phyloP scores from a whole-genome alignment of 2,113 vertebrate genomes.

The Paralichthys olivaceus region DNA sequence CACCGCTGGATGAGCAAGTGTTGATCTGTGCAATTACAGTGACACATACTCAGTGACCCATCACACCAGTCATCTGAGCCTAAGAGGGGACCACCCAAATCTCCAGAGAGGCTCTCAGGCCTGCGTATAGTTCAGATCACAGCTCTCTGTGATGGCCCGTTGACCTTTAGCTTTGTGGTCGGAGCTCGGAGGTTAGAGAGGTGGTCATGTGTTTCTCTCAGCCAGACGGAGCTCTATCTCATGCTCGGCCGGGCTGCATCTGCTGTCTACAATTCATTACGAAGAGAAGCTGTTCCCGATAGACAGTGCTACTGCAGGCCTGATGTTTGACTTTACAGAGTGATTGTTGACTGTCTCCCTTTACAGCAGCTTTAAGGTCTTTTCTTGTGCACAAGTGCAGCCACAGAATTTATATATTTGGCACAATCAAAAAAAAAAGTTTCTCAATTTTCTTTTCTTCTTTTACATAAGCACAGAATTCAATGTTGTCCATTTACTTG shows the following conservation, averaged over 20 bases:
- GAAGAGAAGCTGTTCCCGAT: constrained; percentile 29
- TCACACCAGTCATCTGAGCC: constrained; percentile 52
- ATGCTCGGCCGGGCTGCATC: constrained; percentile 41
- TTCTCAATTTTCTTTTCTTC: neutral
- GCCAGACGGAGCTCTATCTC: constrained; percentile 51
- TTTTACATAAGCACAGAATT: constrained; percentile 58
- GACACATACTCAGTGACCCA: constrained; percentile 74
- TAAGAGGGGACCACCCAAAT: constrained; percentile 70
- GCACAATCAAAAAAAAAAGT: constrained; percentile 73
- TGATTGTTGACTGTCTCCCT: constrained; percentile 42
- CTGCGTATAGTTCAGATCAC: constrained; percentile 55
- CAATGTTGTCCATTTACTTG: constrained; percentile 53
- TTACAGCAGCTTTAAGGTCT: constrained; percentile 63
- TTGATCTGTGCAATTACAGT: constrained; percentile 79
- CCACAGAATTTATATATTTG: constrained; percentile 77
- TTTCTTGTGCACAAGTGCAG: constrained; percentile 58
- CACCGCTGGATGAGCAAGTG: constrained; percentile 69
- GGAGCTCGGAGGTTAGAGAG: constrained; percentile 54
- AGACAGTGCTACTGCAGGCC: constrained; percentile 34
- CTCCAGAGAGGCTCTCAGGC: constrained; percentile 68
- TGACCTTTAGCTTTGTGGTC: constrained; percentile 61
- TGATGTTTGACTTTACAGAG: constrained; percentile 24
- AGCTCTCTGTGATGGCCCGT: constrained; percentile 61
- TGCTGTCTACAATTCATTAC: constrained; percentile 45
- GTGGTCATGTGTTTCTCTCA: constrained; percentile 73